Conservation (phyloP, 2,888 invertebrate species). For the Argyra leucocephala region DNA sequence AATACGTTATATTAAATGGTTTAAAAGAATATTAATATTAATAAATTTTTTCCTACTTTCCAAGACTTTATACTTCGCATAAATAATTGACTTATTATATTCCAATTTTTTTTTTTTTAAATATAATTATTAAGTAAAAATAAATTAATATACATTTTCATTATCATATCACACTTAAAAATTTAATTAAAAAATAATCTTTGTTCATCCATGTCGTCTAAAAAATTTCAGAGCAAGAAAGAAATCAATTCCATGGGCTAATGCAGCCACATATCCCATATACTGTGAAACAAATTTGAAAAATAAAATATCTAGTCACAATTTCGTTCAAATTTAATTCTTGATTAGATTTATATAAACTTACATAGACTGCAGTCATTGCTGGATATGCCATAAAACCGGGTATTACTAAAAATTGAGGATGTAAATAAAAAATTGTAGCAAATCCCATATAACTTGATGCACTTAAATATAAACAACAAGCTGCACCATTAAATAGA, state of each 20-base stretch:
- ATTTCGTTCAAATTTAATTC: no score
- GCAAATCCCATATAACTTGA: slow-evolving; percentile 72
- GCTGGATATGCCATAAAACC: slow-evolving; percentile 82
- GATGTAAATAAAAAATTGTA: slow-evolving; percentile 66
- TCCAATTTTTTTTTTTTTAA: no score
- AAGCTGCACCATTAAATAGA: slow-evolving; percentile 66
- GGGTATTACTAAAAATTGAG: slow-evolving; percentile 58
- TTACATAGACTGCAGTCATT: slow-evolving; percentile 78
- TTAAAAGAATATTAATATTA: no score
- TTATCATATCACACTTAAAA: not conserved
- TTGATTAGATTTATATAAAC: slow-evolving; percentile 35
- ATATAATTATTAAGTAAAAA: no score
- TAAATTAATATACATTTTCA: not conserved
- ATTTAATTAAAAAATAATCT: not conserved
- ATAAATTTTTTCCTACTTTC: no score
- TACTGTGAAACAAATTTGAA: slow-evolving; percentile 61
- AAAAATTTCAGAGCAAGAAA: slow-evolving; percentile 64
- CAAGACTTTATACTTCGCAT: no score
- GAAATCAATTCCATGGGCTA: slow-evolving; percentile 69
- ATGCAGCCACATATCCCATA: slow-evolving; percentile 64
- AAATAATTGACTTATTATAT: no score
- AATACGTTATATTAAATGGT: no score
- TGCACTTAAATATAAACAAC: slow-evolving; percentile 67
- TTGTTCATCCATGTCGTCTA: slow-evolving; percentile 49
- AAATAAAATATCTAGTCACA: not conserved